Evolutionary conservation across 2,113 vertebrate genomes (phyloP).

Genomic region (Pogonocichla stellata): DNA sequence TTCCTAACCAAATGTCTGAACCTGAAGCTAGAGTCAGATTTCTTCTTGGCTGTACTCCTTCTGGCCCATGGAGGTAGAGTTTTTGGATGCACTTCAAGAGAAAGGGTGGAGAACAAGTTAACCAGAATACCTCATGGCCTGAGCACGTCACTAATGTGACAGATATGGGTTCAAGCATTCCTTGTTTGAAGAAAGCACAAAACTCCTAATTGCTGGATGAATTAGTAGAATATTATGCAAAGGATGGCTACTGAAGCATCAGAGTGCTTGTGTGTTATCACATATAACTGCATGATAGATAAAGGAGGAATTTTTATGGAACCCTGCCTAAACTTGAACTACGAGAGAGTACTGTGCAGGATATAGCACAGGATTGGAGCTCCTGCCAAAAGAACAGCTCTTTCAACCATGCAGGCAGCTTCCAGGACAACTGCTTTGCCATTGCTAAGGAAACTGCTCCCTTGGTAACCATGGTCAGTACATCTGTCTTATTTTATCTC

Average conservation of each 20-base stretch:
- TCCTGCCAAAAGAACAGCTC: neutral
- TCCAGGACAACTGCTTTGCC: too few relatives aligned
- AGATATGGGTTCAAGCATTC: neutral
- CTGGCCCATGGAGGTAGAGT: neutral
- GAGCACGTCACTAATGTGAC: neutral
- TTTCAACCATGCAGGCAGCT: neutral
- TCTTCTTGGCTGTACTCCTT: neutral
- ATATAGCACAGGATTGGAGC: neutral
- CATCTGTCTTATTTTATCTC: too few relatives aligned
- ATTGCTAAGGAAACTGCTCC: too few relatives aligned
- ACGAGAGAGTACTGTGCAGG: neutral
- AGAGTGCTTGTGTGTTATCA: neutral
- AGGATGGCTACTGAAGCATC: neutral
- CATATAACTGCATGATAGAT: neutral
- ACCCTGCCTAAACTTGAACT: neutral
- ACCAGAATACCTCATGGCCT: neutral
- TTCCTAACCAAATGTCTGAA: neutral
- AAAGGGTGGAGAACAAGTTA: neutral
- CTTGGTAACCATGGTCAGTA: too few relatives aligned
- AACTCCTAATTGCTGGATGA: neutral
- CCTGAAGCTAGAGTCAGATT: neutral
- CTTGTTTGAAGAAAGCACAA: neutral
- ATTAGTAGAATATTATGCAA: neutral
- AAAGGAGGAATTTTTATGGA: neutral
- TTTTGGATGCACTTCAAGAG: constrained; percentile 15